Evolutionary conservation across 2,113 vertebrate species (phyloP), one percentile per base, ranked within the genome.

Genomic region (Dasyprocta punctata): DNA sequence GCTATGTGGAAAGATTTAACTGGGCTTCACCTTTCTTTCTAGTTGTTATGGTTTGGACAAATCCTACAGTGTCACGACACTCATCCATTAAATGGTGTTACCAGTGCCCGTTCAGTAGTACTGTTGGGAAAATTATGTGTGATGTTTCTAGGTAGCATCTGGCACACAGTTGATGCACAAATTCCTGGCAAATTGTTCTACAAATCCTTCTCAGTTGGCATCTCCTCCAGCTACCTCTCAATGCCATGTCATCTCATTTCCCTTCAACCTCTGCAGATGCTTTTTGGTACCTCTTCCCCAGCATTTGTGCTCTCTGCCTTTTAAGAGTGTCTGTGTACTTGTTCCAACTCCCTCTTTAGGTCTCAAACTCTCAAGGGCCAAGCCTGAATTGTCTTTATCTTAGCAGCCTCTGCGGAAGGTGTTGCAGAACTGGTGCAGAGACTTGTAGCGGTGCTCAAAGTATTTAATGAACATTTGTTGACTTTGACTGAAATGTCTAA

Each of bases 401-500:
- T 5, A 41, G 47, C 3, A 60, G 38, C 67, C n/a, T 38, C 80
- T n/a, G 20, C 12, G 56, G 33, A 73, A 95, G 61, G 30, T 82
- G 24, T 49, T 36, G 8, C 28, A 13, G 22, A 95, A 38, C 73
- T n/a, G 28, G 56, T 19, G 8, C 7, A 28, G 60, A 26, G 67
- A 86, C 33, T 54, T 89, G 61, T 9, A 54, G 65, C 47, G 20
- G 1, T 80, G 60, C 49, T 92, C 36, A 24, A 26, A 73, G 56
- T 81, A 75, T 47, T 84, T 71, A 83, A 87, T 86, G 78, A 86
- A 82, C 60, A 13, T 95, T 90, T 84, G 61, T 47, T 73, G 81
- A 83, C 54, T 85, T 94, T 92, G 73, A 73, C 44, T 65, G 61
- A 90, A 92, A 49, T 85, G 36, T 90, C 47, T 28, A 36, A 81